Percentiles rank a stretch among this genome's conserved stretches.
These are phyloP conservation scores for Hypsibius dujardini DNA, from an alignment of 1,140 invertebrate genomes.

Conservation along the genomic window DNA sequence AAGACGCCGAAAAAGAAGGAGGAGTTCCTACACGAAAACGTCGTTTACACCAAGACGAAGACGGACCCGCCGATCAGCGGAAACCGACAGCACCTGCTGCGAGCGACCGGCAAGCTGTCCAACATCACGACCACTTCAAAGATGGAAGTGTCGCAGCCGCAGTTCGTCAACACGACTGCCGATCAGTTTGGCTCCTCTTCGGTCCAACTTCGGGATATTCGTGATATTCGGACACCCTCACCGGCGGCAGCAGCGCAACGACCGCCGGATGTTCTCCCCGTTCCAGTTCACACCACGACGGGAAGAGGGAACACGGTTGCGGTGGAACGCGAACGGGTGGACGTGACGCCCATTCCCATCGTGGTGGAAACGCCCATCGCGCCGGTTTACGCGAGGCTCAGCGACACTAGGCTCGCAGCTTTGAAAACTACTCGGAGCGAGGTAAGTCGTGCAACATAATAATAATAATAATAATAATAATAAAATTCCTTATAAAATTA, in stretches of 20 bases:
- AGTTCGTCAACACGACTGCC: background rate
- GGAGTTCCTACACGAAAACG: slow-evolving; percentile 7
- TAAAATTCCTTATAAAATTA: no score
- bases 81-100: slow-evolving; percentile 7
- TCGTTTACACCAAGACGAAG: background rate
- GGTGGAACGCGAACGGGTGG: no score
- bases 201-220: no score
- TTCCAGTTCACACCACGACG: background rate
- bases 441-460: background rate
- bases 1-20: slow-evolving; percentile 9
- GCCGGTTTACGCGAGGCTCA: background rate
- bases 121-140: background rate
- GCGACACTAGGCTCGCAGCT: background rate
- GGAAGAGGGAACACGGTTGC: background rate
- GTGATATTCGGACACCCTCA: no score
- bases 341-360: background rate
- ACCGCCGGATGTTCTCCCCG: no score
- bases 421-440: background rate
- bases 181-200: background rate
- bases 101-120: background rate
- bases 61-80: slow-evolving; percentile 5
- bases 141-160: background rate
- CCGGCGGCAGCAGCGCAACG: no score
- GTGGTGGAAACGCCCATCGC: background rate
- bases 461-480: no score